Evolutionary conservation across 2,888 invertebrate species (phyloP).

Genomic region (Nemurella pictetii): DNA sequence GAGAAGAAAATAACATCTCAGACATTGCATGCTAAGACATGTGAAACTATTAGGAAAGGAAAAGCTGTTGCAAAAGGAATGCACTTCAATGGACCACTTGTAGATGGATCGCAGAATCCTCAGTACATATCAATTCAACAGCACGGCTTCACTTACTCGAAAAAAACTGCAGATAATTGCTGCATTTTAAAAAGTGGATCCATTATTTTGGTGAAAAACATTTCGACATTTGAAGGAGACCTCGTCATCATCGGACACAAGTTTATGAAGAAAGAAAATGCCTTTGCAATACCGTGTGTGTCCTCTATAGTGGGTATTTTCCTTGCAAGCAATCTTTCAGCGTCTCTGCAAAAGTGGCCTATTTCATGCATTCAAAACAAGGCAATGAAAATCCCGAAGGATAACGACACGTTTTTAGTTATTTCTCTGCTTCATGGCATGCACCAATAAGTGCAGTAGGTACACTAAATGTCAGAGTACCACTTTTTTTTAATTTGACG

Average conservation of each 20-base stretch:
- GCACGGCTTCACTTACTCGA: background rate
- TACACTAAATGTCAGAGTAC: too few species aligned
- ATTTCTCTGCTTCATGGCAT: too few species aligned
- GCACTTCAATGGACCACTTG: constrained; percentile 12
- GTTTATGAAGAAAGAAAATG: background rate
- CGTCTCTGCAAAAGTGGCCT: too few species aligned
- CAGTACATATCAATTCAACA: background rate
- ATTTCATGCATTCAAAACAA: too few species aligned
- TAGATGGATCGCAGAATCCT: background rate
- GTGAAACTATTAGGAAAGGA: too few species aligned
- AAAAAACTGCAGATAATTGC: background rate
- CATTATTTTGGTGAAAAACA: background rate
- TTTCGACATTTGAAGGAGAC: background rate
- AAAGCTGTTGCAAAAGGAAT: background rate
- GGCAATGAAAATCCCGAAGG: too few species aligned
- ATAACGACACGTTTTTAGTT: too few species aligned
- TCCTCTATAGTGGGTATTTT: constrained; percentile 2
- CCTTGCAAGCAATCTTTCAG: too few species aligned
- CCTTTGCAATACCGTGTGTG: background rate
- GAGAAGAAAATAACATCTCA: constrained; percentile 15
- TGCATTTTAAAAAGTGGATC: constrained; percentile 19
- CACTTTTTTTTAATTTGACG: too few species aligned
- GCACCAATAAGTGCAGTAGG: too few species aligned
- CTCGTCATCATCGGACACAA: background rate
- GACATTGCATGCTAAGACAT: too few species aligned